A percentile compares a stretch with the other conserved stretches of the same genome.
Evolutionary conservation across 92 coral and sea anemone species (phyloP).

Genomic region (Blastomussa wellsi): DNA sequence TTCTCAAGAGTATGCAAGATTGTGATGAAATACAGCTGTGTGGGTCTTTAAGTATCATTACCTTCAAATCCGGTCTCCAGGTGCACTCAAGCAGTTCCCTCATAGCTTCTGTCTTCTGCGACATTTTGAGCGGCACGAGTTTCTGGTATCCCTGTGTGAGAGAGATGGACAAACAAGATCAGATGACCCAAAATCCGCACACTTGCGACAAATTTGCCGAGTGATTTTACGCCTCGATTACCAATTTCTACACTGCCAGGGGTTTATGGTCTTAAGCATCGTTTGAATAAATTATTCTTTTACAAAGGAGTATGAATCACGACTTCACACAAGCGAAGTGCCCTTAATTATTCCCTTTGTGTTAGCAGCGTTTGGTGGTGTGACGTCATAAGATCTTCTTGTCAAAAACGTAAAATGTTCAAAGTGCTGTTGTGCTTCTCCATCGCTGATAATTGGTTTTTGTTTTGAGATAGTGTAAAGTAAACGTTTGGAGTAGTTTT

Average conservation of each 20-base stretch:
- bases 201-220: background rate
- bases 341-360: conserved; percentile 17
- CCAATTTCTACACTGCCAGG: conserved; percentile 28
- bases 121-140: conserved; percentile 3
- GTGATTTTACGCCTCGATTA: conserved; percentile 26
- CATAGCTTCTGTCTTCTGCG: conserved; percentile 32
- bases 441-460: background rate
- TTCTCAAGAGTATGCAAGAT: background rate
- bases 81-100: conserved; percentile 28
- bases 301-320: conserved; percentile 24
- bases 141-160: background rate
- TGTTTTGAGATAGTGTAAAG: background rate
- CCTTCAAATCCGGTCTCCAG: conserved; percentile 51
- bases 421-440: background rate
- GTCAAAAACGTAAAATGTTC: background rate
- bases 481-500: background rate
- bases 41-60: conserved; percentile 2
- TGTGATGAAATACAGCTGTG: conserved; percentile 24
- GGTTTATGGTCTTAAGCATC: conserved; percentile 32
- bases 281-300: conserved; percentile 31
- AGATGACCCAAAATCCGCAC: background rate
- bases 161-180: background rate
- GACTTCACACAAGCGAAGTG: conserved; percentile 29
- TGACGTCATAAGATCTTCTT: conserved; percentile 40
- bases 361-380: background rate